phyloP scores from a whole-genome alignment of 2,888 invertebrate species.

The Stenodera caucasica region DNA sequence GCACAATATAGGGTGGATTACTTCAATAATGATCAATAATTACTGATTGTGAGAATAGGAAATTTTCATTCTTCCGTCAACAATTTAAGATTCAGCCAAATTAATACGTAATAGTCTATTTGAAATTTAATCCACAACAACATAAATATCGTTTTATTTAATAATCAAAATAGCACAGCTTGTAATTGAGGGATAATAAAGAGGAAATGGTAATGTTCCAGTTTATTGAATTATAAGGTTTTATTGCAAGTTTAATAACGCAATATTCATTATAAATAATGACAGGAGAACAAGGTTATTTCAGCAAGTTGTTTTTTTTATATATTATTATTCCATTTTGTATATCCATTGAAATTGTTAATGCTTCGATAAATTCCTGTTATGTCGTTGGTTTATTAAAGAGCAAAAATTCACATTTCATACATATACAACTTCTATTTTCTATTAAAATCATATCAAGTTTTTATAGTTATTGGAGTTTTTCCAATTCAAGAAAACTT shows the following conservation, averaged over 20 bases:
- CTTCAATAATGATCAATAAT: constrained; percentile 40
- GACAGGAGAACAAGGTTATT: constrained; percentile 17
- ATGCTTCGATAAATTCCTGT: constrained; percentile 19
- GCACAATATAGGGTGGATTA: constrained; percentile 18
- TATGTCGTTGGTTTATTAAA: constrained; percentile 24
- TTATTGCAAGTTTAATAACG: constrained; percentile 34
- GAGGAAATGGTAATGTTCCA: constrained; percentile 27
- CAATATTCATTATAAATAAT: constrained; percentile 29
- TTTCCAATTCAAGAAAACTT: too few relatives aligned
- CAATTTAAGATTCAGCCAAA: too few relatives aligned
- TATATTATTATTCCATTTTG: constrained; percentile 14
- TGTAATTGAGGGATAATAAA: constrained; percentile 30
- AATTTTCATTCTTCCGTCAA: too few relatives aligned
- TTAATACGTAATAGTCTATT: constrained; percentile 20
- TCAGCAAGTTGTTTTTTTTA: constrained; percentile 8
- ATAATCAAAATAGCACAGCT: constrained; percentile 29
- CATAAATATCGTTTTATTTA: constrained; percentile 29
- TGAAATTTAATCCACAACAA: constrained; percentile 22
- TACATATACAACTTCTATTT: too few relatives aligned
- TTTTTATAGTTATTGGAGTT: too few relatives aligned
- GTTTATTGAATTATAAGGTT: constrained; percentile 35
- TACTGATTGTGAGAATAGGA: constrained; percentile 28
- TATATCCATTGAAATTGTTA: constrained; percentile 18
- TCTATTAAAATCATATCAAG: too few relatives aligned
- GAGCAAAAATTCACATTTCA: constrained; percentile 4